Percentiles rank a stretch among this genome's conserved stretches.
Evolutionary conservation across 1,140 invertebrate genomes (phyloP).

Genomic region (Pararge aegeria): DNA sequence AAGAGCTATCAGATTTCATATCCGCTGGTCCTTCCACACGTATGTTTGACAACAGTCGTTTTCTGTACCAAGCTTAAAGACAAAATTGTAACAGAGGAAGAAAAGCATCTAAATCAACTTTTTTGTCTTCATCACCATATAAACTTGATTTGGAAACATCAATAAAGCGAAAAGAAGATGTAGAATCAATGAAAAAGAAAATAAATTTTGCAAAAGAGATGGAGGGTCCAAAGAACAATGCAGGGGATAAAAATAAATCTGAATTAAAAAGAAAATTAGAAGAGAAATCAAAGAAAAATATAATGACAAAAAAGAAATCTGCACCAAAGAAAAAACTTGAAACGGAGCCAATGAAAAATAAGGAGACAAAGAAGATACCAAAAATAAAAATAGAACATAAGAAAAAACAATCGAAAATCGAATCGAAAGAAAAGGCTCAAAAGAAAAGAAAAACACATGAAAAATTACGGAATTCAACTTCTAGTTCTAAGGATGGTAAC

Average conservation of each 20-base stretch:
- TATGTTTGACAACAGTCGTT: conserved; percentile 29
- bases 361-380: background rate
- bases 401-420: too few species aligned
- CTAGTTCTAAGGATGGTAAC: conserved; percentile 9
- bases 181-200: too few species aligned
- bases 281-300: conserved; percentile 6
- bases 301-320: too few species aligned
- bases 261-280: conserved; percentile 7
- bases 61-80: conserved; percentile 27
- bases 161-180: conserved; percentile 7
- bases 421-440: conserved; percentile 1
- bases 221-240: too few species aligned
- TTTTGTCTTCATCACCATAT: conserved; percentile 31
- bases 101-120: conserved; percentile 27
- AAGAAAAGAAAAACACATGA: background rate
- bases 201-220: too few species aligned
- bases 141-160: conserved; percentile 33
- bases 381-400: background rate
- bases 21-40: conserved; percentile 27
- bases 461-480: background rate
- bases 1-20: conserved; percentile 10
- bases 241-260: too few species aligned
- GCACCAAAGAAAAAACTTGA: too few species aligned
- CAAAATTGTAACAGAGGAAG: conserved; percentile 32
- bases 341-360: too few species aligned